Percentiles rank a stretch among this genome's conserved stretches.
These are phyloP conservation scores for Sigmodon hispidus DNA, from an alignment of 2,113 vertebrate genomes.

Conservation along the genomic window DNA sequence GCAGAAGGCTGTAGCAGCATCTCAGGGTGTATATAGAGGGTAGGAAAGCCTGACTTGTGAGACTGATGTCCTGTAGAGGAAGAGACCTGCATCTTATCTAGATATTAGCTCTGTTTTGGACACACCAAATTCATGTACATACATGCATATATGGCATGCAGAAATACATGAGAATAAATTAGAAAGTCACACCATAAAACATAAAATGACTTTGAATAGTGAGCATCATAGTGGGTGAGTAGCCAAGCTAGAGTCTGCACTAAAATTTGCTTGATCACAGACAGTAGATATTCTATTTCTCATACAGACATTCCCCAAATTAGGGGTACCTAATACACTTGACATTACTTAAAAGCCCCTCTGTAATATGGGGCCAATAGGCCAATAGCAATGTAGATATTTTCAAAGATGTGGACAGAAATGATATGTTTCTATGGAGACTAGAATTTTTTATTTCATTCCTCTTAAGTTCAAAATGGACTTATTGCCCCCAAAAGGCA, in stretches of 20 bases:
- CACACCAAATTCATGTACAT: background rate
- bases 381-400: background rate
- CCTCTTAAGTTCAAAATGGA: conserved; percentile 30
- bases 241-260: rapidly evolving
- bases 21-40: background rate
- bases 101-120: background rate
- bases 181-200: background rate
- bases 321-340: background rate
- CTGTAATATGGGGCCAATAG: too few species aligned
- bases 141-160: background rate
- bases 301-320: too few species aligned
- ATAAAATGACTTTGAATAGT: background rate
- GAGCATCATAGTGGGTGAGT: background rate
- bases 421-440: background rate
- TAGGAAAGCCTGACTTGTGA: background rate
- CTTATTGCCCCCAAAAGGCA: background rate
- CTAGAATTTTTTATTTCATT: conserved; percentile 19
- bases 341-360: background rate
- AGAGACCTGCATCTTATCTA: background rate
- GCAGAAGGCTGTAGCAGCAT: background rate
- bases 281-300: background rate
- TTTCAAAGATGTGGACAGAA: background rate
- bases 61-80: background rate
- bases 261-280: background rate
- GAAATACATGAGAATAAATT: background rate